Evolutionary conservation across 1,140 invertebrate species (phyloP).

Genomic region (Rhynchophorus ferrugineus): DNA sequence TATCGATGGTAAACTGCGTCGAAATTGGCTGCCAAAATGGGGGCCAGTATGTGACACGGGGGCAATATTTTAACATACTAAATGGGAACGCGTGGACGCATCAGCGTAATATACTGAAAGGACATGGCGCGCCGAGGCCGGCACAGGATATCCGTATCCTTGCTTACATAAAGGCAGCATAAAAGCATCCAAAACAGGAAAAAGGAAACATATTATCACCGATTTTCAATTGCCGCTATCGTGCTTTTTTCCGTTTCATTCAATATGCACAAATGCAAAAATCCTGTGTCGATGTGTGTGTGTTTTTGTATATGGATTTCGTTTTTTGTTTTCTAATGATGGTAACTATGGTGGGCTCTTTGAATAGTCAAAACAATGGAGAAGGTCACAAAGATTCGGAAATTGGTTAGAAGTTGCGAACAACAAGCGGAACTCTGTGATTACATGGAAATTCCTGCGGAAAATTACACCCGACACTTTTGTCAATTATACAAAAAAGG

Average conservation of each 20-base stretch:
- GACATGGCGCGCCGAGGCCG: constrained; percentile 14
- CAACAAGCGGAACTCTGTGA: too few species aligned
- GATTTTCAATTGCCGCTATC: constrained; percentile 39
- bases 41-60: too few species aligned
- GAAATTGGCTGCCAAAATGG: too few species aligned
- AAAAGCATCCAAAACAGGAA: constrained; percentile 32
- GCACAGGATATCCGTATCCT: constrained; percentile 39
- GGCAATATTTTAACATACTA: constrained; percentile 21
- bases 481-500: too few species aligned
- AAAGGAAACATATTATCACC: constrained; percentile 39
- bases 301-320: background rate
- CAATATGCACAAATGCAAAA: constrained; percentile 28
- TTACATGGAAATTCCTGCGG: too few species aligned
- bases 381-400: too few species aligned
- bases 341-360: constrained; percentile 3
- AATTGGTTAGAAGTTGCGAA: too few species aligned
- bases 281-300: constrained; percentile 19
- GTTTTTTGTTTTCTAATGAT: background rate
- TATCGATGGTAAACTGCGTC: too few species aligned
- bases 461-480: too few species aligned
- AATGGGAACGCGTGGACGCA: constrained; percentile 13
- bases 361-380: background rate
- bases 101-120: constrained; percentile 18
- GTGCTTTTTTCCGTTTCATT: constrained; percentile 33
- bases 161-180: constrained; percentile 34